Conservation (phyloP, 1,140 invertebrate species). For the Drosophila navojoa region DNA sequence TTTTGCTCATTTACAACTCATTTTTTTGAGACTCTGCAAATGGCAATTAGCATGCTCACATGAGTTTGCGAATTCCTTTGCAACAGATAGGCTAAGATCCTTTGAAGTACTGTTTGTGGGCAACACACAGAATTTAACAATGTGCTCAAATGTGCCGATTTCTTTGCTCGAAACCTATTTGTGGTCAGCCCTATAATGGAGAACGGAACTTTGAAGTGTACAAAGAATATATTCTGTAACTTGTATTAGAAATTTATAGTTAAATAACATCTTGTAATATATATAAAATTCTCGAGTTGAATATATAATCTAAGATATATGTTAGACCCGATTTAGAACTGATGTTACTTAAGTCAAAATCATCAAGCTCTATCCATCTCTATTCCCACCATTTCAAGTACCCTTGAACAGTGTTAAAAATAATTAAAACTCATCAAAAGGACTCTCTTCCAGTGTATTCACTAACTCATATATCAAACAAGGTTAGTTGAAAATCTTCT, state of each 20-base stretch:
- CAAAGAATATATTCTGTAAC: too few species aligned
- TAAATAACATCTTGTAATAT: too few species aligned
- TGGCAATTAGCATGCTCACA: conserved; percentile 74
- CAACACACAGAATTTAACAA: conserved; percentile 13
- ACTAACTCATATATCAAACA: conserved; percentile 29
- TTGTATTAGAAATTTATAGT: too few species aligned
- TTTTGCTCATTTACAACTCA: conserved; percentile 79
- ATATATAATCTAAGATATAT: too few species aligned
- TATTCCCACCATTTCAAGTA: too few species aligned
- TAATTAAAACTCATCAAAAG: background rate
- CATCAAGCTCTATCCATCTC: too few species aligned
- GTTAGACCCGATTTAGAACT: too few species aligned
- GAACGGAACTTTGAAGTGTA: too few species aligned
- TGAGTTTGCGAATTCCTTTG: conserved; percentile 52
- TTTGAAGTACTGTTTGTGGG: conserved; percentile 55
- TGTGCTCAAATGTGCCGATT: conserved; percentile 35
- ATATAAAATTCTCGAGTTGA: too few species aligned
- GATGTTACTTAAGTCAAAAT: too few species aligned
- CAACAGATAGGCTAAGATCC: conserved; percentile 31
- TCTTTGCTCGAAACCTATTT: background rate
- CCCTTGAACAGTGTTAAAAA: background rate
- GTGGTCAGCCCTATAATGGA: too few species aligned
- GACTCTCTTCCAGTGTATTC: background rate
- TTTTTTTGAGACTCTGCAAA: conserved; percentile 77
- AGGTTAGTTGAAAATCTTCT: background rate